phyloP scores from a whole-genome alignment of 2,888 invertebrate genomes.

The Lobophora halterata region DNA sequence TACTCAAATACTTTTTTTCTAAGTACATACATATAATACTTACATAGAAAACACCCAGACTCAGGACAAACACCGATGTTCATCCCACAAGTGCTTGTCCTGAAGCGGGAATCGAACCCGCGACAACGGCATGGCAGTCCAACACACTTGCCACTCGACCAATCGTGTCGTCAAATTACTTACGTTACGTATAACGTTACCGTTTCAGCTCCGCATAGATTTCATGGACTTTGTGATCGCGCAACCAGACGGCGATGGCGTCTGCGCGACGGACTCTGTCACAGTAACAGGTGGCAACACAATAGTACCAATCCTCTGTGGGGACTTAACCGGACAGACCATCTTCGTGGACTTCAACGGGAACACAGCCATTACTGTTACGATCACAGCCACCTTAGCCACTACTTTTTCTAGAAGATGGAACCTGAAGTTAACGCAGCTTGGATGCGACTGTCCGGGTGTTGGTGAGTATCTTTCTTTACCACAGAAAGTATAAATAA shows the following conservation, averaged over 20 bases:
- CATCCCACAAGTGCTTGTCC: too few species aligned
- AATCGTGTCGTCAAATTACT: too few species aligned
- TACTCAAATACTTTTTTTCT: too few species aligned
- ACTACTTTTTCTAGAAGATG: conserved; percentile 84
- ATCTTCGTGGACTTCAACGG: conserved; percentile 88
- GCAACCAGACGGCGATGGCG: conserved; percentile 87
- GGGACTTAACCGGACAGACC: conserved; percentile 90
- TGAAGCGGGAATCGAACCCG: too few species aligned
- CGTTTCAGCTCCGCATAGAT: conserved; percentile 85
- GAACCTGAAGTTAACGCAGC: conserved; percentile 87
- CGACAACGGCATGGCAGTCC: too few species aligned
- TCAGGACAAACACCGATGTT: too few species aligned
- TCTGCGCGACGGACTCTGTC: conserved; percentile 86
- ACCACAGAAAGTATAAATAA: too few species aligned
- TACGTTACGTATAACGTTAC: not conserved
- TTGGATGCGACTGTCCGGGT: conserved; percentile 86
- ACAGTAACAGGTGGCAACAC: conserved; percentile 86
- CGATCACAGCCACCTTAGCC: conserved; percentile 82
- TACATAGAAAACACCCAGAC: too few species aligned
- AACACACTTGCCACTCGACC: too few species aligned
- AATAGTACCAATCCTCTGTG: conserved; percentile 86
- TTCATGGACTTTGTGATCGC: conserved; percentile 86
- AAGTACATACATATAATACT: too few species aligned
- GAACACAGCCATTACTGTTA: conserved; percentile 83
- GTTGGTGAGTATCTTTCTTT: conserved; percentile 70